Evolutionary conservation across 2,888 invertebrate species (phyloP).

Genomic region (Alentia gelatinosa): DNA sequence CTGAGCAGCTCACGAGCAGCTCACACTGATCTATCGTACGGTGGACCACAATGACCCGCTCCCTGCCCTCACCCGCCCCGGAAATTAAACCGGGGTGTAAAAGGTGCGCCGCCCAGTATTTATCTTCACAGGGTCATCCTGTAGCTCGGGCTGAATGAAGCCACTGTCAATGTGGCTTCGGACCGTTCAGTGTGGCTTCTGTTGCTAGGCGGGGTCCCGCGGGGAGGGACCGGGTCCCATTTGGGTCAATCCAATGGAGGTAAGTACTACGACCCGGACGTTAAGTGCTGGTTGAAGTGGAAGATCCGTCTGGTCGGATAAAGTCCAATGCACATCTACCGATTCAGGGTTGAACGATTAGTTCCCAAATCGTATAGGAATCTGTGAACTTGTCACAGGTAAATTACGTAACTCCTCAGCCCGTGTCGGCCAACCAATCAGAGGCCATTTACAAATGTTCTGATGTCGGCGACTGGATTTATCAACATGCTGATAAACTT

Average conservation of each 20-base stretch:
- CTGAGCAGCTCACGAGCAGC: not conserved
- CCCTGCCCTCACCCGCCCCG: not conserved
- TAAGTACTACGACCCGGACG: not conserved
- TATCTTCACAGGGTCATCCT: not conserved
- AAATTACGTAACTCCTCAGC: no score
- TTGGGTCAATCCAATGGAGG: not conserved
- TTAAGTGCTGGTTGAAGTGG: not conserved
- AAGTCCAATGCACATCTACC: no score
- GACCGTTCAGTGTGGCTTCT: not conserved
- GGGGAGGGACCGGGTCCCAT: not conserved
- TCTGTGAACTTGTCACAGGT: no score
- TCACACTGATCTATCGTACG: not conserved
- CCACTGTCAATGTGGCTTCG: not conserved
- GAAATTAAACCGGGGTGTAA: slow-evolving; percentile 10
- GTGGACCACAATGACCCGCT: not conserved
- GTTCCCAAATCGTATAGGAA: no score
- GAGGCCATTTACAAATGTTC: no score
- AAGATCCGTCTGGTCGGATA: not conserved
- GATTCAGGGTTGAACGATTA: no score
- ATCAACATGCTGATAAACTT: no score
- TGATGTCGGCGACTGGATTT: no score
- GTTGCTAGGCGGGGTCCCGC: not conserved
- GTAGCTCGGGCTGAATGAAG: not conserved
- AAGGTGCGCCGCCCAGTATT: not conserved
- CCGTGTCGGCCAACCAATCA: no score